phyloP scores from a whole-genome alignment of 2,797 vertebrate species.

The Eulemur rubriventer region DNA sequence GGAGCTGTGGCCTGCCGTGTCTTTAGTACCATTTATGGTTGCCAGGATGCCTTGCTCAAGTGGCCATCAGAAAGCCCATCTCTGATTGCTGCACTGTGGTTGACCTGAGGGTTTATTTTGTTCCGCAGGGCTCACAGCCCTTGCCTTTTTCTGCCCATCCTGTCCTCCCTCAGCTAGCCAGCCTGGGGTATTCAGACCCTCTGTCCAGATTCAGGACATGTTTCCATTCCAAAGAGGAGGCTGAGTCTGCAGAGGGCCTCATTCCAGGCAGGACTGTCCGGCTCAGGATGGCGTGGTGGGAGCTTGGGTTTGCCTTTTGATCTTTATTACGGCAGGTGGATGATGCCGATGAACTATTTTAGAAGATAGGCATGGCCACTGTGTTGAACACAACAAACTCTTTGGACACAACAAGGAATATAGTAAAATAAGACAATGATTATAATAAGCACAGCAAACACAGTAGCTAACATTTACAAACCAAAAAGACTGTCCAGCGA shows the following conservation, averaged over 20 bases:
- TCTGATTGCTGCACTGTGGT: background rate
- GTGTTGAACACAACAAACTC: background rate
- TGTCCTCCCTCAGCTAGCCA: background rate
- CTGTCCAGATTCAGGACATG: background rate
- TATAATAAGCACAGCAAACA: background rate
- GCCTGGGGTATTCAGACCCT: background rate
- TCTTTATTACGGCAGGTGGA: background rate
- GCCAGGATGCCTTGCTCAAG: background rate
- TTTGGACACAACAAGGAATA: background rate
- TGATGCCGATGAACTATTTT: background rate
- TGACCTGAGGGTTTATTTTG: background rate
- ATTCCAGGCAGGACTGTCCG: background rate
- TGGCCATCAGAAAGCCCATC: background rate
- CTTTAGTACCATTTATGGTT: background rate
- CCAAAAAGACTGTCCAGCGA: background rate
- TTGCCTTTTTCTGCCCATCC: background rate
- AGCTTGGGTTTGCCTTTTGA: background rate
- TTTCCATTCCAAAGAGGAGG: background rate
- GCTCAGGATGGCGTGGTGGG: background rate
- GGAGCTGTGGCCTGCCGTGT: background rate
- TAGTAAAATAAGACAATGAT: background rate
- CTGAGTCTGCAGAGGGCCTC: background rate
- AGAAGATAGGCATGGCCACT: background rate
- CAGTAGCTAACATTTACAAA: constrained; percentile 22
- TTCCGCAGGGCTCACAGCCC: background rate